These are phyloP conservation scores for Oscheius onirici DNA, from an alignment of 2,888 invertebrate genomes.

Conservation along the genomic window DNA sequence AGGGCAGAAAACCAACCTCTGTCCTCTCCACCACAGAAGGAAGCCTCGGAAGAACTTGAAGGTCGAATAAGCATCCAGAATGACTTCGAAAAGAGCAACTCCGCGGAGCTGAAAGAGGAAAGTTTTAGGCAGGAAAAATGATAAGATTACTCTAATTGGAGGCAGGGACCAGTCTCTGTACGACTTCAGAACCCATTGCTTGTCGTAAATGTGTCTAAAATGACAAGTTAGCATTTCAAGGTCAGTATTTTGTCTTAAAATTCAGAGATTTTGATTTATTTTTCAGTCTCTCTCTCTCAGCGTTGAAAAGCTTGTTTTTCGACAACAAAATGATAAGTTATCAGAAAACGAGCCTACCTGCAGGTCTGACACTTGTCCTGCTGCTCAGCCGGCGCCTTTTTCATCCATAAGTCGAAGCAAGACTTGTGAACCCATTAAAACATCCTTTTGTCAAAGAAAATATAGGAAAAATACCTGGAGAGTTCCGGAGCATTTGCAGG, in stretches of 20 bases:
- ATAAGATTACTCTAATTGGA: conserved; percentile 18
- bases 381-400: conserved; percentile 50
- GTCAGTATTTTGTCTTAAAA: too few relatives aligned
- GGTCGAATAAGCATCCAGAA: conserved; percentile 44
- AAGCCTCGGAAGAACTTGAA: conserved; percentile 41
- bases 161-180: conserved; percentile 46
- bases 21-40: conserved; percentile 33
- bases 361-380: conserved; percentile 53
- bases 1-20: conserved; percentile 18
- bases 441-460: not conserved
- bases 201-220: conserved; percentile 49
- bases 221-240: too few relatives aligned
- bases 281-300: too few relatives aligned
- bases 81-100: conserved; percentile 37
- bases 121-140: not conserved
- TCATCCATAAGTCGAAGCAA: conserved; percentile 55
- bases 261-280: too few relatives aligned
- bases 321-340: not conserved
- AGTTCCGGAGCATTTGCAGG: conserved; percentile 50
- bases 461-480: conserved; percentile 37
- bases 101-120: not conserved
- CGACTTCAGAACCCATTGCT: conserved; percentile 44
- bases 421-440: conserved; percentile 55
- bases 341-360: conserved; percentile 36
- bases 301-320: too few relatives aligned